Evolutionary conservation across 2,888 invertebrate species (phyloP).

Genomic region (Amblyteles armatorius): DNA sequence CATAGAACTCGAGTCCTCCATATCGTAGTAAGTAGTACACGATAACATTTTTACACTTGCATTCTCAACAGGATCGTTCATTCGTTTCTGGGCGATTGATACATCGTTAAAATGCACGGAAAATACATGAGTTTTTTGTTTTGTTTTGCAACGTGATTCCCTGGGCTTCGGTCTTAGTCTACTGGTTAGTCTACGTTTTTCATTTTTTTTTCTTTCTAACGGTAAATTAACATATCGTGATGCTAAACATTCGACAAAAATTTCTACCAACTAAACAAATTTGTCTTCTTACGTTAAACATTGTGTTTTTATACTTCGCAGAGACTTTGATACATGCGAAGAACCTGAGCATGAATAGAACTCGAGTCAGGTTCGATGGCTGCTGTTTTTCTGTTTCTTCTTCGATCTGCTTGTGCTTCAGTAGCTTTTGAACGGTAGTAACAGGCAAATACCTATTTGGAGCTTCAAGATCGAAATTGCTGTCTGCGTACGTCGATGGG

Average conservation of each 20-base stretch:
- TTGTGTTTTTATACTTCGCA: slow-evolving; percentile 27
- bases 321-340: slow-evolving; percentile 12
- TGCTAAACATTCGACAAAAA: slow-evolving; percentile 27
- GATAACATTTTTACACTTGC: slow-evolving; percentile 77
- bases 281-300: slow-evolving; percentile 18
- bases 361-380: slow-evolving; percentile 23
- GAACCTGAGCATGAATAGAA: background rate
- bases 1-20: slow-evolving; percentile 68
- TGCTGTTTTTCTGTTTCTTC: slow-evolving; percentile 6
- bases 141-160: slow-evolving; percentile 27
- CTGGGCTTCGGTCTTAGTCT: slow-evolving; percentile 34
- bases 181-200: slow-evolving; percentile 47
- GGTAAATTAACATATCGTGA: slow-evolving; percentile 43
- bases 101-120: slow-evolving; percentile 33
- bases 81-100: slow-evolving; percentile 32
- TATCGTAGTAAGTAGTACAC: slow-evolving; percentile 70
- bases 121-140: slow-evolving; percentile 47
- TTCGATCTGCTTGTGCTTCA: slow-evolving; percentile 23
- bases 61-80: slow-evolving; percentile 70
- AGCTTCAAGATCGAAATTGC: slow-evolving; percentile 9
- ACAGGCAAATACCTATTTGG: background rate
- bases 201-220: slow-evolving; percentile 32
- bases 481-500: slow-evolving; percentile 39
- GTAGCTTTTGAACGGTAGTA: background rate
- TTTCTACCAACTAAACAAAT: slow-evolving; percentile 36